Percentiles rank a stretch among this genome's conserved stretches.
These are phyloP conservation scores for Eleginops maclovinus DNA, from an alignment of 2,113 vertebrate species.

Conservation along the genomic window DNA sequence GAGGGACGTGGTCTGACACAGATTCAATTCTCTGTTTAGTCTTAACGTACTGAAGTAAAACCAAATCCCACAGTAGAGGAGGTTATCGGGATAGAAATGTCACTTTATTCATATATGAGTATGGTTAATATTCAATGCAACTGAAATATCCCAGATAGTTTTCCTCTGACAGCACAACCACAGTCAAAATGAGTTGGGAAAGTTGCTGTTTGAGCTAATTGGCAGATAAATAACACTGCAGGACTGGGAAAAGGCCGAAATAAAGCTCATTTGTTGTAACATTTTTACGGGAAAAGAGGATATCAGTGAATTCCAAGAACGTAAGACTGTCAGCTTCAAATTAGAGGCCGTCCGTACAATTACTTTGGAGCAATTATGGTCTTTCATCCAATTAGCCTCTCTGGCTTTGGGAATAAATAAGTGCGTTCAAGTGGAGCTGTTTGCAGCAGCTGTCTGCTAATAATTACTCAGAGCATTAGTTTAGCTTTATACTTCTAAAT, in stretches of 20 bases:
- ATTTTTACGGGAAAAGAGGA: slow-evolving; percentile 1
- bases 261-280: slow-evolving; percentile 11
- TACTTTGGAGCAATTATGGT: slow-evolving; percentile 51
- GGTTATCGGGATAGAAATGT: no score
- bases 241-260: slow-evolving; percentile 6
- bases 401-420: slow-evolving; percentile 34
- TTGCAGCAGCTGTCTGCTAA: slow-evolving; percentile 26
- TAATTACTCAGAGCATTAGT: slow-evolving; percentile 35
- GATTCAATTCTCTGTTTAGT: no score
- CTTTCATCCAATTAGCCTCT: slow-evolving; percentile 45
- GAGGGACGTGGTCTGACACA: no score
- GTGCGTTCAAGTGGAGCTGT: slow-evolving; percentile 20
- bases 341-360: slow-evolving; percentile 31
- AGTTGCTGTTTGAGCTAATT: slow-evolving; percentile 24
- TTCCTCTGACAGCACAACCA: not conserved
- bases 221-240: slow-evolving; percentile 22
- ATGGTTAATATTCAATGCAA: not conserved
- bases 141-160: not conserved
- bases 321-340: slow-evolving; percentile 24
- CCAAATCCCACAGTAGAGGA: no score
- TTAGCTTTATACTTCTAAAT: not conserved
- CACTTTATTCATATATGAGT: no score
- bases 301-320: slow-evolving; percentile 21
- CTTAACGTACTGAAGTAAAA: no score
- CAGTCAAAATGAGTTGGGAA: slow-evolving; percentile 5